Evolutionary conservation across 2,888 invertebrate genomes (phyloP).

Genomic region (Athetis lepigone): DNA sequence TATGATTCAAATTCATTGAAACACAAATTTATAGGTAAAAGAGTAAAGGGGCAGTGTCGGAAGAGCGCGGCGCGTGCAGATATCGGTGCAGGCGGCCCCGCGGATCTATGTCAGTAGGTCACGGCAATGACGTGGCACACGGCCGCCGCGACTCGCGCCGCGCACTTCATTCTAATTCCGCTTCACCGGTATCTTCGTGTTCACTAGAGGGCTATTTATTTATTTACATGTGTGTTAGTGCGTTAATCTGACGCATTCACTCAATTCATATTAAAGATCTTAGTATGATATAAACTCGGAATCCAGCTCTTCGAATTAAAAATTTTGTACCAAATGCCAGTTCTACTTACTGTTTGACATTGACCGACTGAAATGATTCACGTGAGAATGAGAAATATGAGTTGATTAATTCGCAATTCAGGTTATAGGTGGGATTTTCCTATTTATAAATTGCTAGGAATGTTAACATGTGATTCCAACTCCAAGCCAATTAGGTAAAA

Average conservation of each 20-base stretch:
- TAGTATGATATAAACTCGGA: conserved; percentile 11
- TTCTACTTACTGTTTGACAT: conserved; percentile 77
- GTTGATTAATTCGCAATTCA: conserved; percentile 70
- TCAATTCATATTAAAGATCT: conserved; percentile 39
- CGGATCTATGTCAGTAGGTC: conserved; percentile 93
- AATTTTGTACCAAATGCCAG: conserved; percentile 64
- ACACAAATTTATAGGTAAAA: conserved; percentile 66
- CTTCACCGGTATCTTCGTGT: conserved; percentile 85
- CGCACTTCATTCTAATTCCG: conserved; percentile 90
- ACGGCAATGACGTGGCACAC: conserved; percentile 92
- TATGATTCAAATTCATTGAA: conserved; percentile 57
- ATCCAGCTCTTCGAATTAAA: conserved; percentile 29
- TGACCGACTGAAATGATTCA: conserved; percentile 83
- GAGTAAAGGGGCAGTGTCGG: conserved; percentile 80
- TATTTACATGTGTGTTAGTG: conserved; percentile 59
- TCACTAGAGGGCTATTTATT: conserved; percentile 65
- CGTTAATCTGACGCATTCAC: conserved; percentile 51
- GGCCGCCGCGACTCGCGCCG: conserved; percentile 85
- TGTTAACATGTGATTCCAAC: neutral
- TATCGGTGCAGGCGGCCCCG: conserved; percentile 90
- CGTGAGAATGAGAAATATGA: conserved; percentile 72
- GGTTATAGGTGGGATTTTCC: conserved; percentile 67
- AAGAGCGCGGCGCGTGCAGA: conserved; percentile 87
- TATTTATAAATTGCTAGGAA: conserved; percentile 44
- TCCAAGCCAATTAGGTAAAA: conserved; percentile 9